Percentiles rank a stretch among this genome's conserved stretches.
Conservation (phyloP, 1,140 invertebrate species). For the Tenebrio molitor region DNA sequence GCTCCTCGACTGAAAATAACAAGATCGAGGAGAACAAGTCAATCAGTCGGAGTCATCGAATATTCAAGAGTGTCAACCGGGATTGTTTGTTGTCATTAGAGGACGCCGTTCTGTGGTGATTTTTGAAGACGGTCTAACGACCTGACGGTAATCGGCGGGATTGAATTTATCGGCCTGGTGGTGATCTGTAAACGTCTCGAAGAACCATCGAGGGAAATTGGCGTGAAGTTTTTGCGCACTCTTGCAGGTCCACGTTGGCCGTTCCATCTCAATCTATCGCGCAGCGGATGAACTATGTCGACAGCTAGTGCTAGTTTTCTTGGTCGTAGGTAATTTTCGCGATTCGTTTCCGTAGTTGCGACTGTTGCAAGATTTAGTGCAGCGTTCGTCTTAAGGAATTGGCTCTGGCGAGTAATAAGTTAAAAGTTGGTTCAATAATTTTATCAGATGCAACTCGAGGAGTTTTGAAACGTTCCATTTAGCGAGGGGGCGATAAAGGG, state of each 20-base stretch:
- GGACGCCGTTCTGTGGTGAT: too few relatives aligned
- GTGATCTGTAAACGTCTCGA: neutral
- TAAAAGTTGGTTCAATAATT: constrained; percentile 40
- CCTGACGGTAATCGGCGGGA: too few relatives aligned
- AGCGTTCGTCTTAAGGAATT: constrained; percentile 10
- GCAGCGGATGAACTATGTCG: constrained; percentile 33
- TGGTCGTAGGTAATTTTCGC: constrained; percentile 29
- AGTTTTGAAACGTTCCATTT: constrained; percentile 22
- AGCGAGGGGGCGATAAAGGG: constrained; percentile 36
- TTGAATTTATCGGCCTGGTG: too few relatives aligned
- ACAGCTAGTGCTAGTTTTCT: constrained; percentile 25
- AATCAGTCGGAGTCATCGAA: too few relatives aligned
- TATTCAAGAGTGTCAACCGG: too few relatives aligned
- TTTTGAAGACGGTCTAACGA: too few relatives aligned
- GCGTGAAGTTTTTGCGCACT: neutral
- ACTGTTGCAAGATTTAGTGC: constrained; percentile 1
- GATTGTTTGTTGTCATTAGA: too few relatives aligned
- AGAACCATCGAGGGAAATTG: neutral
- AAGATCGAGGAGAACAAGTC: too few relatives aligned
- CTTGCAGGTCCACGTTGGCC: constrained; percentile 11
- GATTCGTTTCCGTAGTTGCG: constrained; percentile 30
- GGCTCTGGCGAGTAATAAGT: constrained; percentile 35
- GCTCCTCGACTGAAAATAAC: too few relatives aligned
- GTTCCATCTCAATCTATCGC: constrained; percentile 15
- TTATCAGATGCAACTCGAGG: constrained; percentile 28